These are phyloP conservation scores for Isoperla grammatica DNA, from an alignment of 2,888 invertebrate genomes.

Conservation along the genomic window DNA sequence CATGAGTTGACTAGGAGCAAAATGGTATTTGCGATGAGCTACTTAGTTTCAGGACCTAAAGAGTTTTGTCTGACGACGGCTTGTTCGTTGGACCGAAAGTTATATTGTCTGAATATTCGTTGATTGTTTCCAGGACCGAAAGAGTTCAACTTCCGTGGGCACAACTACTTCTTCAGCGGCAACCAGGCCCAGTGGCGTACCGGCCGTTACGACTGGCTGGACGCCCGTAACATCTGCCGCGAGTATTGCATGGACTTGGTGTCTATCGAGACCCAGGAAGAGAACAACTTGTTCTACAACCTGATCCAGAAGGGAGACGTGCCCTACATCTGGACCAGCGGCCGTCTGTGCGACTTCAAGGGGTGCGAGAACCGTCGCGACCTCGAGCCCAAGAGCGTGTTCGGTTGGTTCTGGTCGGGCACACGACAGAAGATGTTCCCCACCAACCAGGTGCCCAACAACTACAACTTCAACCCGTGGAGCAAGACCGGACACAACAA, in stretches of 20 bases:
- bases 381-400: constrained; percentile 76
- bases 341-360: constrained; percentile 88
- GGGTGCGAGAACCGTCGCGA: constrained; percentile 83
- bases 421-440: constrained; percentile 81
- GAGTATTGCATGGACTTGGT: constrained; percentile 93
- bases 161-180: constrained; percentile 83
- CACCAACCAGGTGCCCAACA: constrained; percentile 64
- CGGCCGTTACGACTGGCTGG: constrained; percentile 83
- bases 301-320: constrained; percentile 86
- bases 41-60: too few relatives aligned
- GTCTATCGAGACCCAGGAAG: constrained; percentile 82
- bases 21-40: too few relatives aligned
- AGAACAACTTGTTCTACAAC: constrained; percentile 84
- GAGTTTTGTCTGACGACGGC: too few relatives aligned
- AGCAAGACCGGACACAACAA: constrained; percentile 89
- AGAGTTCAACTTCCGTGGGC: constrained; percentile 80
- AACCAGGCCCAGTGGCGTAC: constrained; percentile 72
- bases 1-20: too few relatives aligned
- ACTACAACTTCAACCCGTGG: constrained; percentile 84
- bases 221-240: constrained; percentile 84
- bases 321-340: constrained; percentile 91
- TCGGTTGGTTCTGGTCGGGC: constrained; percentile 92
- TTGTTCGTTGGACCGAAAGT: too few relatives aligned
- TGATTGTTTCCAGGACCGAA: constrained; percentile 66
- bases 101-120: not conserved